Base-by-base conservation (phyloP, 2,113 vertebrate species). In the Colius striatus region DNA sequence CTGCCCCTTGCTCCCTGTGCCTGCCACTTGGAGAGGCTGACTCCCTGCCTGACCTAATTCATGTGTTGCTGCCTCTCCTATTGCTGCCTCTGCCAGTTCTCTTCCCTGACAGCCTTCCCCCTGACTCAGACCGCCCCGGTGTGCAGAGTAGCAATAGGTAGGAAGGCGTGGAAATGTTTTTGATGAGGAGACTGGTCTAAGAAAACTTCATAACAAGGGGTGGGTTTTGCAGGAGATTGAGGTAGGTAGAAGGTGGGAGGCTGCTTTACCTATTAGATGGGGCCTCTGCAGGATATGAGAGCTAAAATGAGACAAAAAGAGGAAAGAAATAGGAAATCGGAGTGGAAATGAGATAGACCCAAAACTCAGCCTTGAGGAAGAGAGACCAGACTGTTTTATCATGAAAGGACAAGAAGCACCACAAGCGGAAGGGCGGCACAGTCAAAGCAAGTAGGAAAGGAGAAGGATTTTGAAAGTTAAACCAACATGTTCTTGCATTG, bases 11-110 rank as follows among this genome's bases (percentile, higher is more conserved):
- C 41, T 86, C 41, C 23, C 36, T 2, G 6, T 58, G 32, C 15
- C 55, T 73, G 21, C 74, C 3, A 8, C 66, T 41, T 1, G 3
- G 43, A 57, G 0, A 0, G 60, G 61, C 61, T 75, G 50, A 25
- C 43, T 91, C 48, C 36, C 20, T 79, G 41, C 54, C 71, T 82
- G 41, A 45, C 58, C 53, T 6, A 43, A 38, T 22, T 26, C 6
- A 6, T 18, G 51, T 34, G 63, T 50, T 4, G 5, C 78, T 87
- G 30, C 13, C 81, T 65, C 43, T 50, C 36, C 58, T 79, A 30
- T 60, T 7, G 2, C 41, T 81, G 47, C 51, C 26, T 70, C 34
- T 3, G 2, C 74, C 50, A 51, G n/a, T 74, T 90, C 54, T 38
- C 72, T 8, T 4, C 60, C 75, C 18, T 0, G 0, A 9, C 23